Conservation (phyloP, 1,140 invertebrate species). For the Bombus pyrosoma region DNA sequence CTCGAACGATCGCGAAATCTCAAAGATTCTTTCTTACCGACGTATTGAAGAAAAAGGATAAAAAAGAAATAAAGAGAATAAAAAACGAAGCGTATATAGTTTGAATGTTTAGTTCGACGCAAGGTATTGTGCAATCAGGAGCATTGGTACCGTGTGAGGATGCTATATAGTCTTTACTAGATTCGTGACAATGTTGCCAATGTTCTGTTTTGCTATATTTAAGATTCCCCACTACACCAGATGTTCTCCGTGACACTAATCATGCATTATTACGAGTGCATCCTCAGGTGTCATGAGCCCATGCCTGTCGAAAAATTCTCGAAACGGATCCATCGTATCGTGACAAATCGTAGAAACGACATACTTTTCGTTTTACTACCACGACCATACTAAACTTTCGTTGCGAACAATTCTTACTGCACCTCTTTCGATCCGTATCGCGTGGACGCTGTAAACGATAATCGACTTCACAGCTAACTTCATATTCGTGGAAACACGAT, state of each 20-base stretch:
- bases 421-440: conserved; percentile 29
- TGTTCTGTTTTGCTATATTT: conserved; percentile 48
- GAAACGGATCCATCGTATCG: not conserved
- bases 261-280: conserved; percentile 38
- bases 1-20: not conserved
- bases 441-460: conserved; percentile 52
- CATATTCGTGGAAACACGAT: conserved; percentile 52
- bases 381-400: not conserved
- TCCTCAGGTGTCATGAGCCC: conserved; percentile 42
- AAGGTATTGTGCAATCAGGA: conserved; percentile 35
- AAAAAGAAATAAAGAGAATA: not conserved
- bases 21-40: not conserved
- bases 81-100: not conserved
- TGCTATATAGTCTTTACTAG: conserved; percentile 38
- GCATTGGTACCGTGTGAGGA: conserved; percentile 39
- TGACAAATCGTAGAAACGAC: conserved; percentile 13
- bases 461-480: conserved; percentile 41
- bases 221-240: conserved; percentile 28
- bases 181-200: conserved; percentile 48
- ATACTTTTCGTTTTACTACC: not conserved
- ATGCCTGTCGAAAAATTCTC: conserved; percentile 28
- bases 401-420: not conserved
- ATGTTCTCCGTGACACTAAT: conserved; percentile 50
- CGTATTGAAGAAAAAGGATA: not conserved
- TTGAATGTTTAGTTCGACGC: conserved; percentile 20